A percentile compares a stretch with the other conserved stretches of the same genome.
Conservation (phyloP, 2,113 vertebrate genomes). For the Corythoichthys intestinalis region DNA sequence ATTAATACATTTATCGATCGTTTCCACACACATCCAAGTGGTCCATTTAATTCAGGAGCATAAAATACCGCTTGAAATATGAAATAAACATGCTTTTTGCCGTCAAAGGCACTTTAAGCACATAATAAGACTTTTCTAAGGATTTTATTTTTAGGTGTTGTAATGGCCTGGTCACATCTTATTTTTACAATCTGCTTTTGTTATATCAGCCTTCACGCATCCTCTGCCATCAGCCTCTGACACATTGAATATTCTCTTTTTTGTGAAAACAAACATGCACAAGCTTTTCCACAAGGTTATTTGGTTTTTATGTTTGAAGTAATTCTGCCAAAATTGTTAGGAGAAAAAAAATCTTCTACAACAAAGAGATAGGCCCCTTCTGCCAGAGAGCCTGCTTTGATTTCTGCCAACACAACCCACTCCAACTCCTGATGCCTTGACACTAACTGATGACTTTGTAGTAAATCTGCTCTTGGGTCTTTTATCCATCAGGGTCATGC, state of each 20-base stretch:
- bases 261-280: neutral
- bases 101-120: too few species aligned
- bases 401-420: constrained; percentile 1
- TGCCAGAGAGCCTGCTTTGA: constrained; percentile 2
- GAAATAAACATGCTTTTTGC: too few species aligned
- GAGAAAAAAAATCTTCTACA: neutral
- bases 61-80: too few species aligned
- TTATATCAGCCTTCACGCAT: too few species aligned
- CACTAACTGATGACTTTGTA: constrained; percentile 23
- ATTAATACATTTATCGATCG: too few species aligned
- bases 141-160: too few species aligned
- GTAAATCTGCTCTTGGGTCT: constrained; percentile 33
- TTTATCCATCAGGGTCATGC: constrained; percentile 48
- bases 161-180: too few species aligned
- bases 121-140: too few species aligned
- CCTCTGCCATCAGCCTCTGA: too few species aligned
- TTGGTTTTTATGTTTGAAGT: neutral
- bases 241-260: neutral
- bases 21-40: too few species aligned
- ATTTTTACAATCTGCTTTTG: too few species aligned
- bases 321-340: neutral
- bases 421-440: constrained; percentile 18
- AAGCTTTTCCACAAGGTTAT: neutral
- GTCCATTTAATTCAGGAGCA: too few species aligned
- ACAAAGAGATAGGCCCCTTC: neutral